phyloP scores from a whole-genome alignment of 2,113 vertebrate genomes.

The Pheucticus melanocephalus region DNA sequence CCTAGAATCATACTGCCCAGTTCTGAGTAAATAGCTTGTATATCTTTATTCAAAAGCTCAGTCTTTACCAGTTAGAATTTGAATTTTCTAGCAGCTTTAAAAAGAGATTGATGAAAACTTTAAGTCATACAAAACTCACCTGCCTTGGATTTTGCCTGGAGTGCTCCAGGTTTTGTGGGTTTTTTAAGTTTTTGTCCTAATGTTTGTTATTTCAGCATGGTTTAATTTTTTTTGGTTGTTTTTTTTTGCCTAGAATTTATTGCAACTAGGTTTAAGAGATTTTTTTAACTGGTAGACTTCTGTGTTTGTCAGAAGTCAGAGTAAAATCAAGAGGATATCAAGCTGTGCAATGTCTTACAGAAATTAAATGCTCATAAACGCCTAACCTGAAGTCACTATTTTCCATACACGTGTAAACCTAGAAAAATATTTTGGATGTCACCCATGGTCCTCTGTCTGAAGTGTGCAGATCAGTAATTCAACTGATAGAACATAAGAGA shows the following conservation, averaged over 20 bases:
- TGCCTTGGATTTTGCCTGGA: background rate
- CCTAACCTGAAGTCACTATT: background rate
- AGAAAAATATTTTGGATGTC: background rate
- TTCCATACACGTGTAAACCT: background rate
- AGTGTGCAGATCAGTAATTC: background rate
- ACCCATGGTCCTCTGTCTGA: background rate
- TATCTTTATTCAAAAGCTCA: background rate
- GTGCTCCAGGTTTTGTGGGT: rapidly evolving
- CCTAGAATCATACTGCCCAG: background rate
- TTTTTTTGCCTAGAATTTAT: background rate
- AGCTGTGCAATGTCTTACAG: background rate
- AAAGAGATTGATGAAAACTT: background rate
- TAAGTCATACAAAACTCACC: background rate
- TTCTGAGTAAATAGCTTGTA: background rate
- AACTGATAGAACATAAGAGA: background rate
- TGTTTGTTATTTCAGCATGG: background rate
- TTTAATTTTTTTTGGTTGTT: background rate
- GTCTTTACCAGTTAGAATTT: background rate
- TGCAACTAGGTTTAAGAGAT: background rate
- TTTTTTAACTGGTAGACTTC: background rate
- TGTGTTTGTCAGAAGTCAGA: background rate
- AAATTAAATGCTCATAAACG: background rate
- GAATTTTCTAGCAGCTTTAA: background rate
- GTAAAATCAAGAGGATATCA: background rate
- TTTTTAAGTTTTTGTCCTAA: background rate